A percentile compares a stretch with the other conserved stretches of the same genome.
phyloP scores from a whole-genome alignment of 2,797 vertebrate genomes.

The Simalia tracyae region DNA sequence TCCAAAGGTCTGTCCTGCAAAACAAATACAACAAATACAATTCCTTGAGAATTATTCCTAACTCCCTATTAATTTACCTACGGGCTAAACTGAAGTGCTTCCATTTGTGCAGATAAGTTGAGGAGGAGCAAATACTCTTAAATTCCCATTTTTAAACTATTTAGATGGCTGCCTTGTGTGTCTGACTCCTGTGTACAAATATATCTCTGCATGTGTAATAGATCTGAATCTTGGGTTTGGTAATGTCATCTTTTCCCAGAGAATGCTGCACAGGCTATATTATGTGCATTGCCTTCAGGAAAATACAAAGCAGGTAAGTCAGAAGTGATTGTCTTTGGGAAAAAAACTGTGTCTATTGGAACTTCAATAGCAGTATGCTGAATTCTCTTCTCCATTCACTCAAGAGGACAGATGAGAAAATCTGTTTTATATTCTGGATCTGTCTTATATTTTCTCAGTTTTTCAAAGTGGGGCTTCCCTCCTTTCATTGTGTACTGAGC shows the following conservation, averaged over 20 bases:
- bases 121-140: neutral
- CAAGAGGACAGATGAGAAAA: neutral
- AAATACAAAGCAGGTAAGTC: neutral
- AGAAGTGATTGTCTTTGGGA: neutral
- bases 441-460: slow-evolving; percentile 5
- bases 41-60: neutral
- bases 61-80: neutral
- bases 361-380: neutral
- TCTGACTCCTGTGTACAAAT: neutral
- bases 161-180: neutral
- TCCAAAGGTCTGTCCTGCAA: neutral
- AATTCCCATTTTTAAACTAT: neutral
- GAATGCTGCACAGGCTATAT: neutral
- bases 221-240: neutral
- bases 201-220: neutral
- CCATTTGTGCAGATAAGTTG: neutral
- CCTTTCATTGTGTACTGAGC: slow-evolving; percentile 14
- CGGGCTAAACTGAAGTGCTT: neutral
- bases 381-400: neutral
- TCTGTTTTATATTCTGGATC: neutral
- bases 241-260: neutral
- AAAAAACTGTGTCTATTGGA: slow-evolving; percentile 2
- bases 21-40: neutral
- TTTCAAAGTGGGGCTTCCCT: neutral
- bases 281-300: neutral